Conservation (phyloP, 2,888 invertebrate species). For the Drosophila cognata region DNA sequence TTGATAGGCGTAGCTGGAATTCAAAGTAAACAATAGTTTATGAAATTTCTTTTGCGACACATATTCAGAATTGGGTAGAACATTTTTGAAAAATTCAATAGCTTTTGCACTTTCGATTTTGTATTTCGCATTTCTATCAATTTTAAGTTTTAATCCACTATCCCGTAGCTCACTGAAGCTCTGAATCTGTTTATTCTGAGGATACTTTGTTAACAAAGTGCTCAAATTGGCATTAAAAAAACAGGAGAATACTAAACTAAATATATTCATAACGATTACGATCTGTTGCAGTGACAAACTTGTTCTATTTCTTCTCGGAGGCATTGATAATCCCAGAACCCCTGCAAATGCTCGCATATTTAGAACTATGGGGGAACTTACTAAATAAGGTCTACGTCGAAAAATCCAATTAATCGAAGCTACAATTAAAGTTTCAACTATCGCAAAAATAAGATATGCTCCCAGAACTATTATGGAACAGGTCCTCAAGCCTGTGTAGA, state of each 20-base stretch:
- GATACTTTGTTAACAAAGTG: slow-evolving; percentile 31
- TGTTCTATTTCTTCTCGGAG: not conserved
- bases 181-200: slow-evolving; percentile 1
- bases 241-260: slow-evolving; percentile 26
- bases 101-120: not conserved
- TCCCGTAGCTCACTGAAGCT: slow-evolving; percentile 28
- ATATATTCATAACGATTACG: slow-evolving; percentile 34
- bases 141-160: slow-evolving; percentile 10
- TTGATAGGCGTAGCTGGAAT: slow-evolving; percentile 6
- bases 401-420: slow-evolving; percentile 2
- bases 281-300: slow-evolving; percentile 21
- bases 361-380: not conserved
- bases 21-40: not conserved
- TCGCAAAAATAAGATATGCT: slow-evolving; percentile 21
- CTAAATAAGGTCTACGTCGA: not conserved
- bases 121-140: not conserved
- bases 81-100: rapidly evolving
- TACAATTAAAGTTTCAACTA: slow-evolving; percentile 18
- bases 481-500: slow-evolving; percentile 8
- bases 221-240: slow-evolving; percentile 45
- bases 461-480: slow-evolving; percentile 14
- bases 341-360: slow-evolving; percentile 29
- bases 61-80: not conserved
- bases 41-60: not conserved
- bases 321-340: slow-evolving; percentile 35